Evolutionary conservation across 2,888 invertebrate genomes (phyloP).

Genomic region (Spilarctia lutea): DNA sequence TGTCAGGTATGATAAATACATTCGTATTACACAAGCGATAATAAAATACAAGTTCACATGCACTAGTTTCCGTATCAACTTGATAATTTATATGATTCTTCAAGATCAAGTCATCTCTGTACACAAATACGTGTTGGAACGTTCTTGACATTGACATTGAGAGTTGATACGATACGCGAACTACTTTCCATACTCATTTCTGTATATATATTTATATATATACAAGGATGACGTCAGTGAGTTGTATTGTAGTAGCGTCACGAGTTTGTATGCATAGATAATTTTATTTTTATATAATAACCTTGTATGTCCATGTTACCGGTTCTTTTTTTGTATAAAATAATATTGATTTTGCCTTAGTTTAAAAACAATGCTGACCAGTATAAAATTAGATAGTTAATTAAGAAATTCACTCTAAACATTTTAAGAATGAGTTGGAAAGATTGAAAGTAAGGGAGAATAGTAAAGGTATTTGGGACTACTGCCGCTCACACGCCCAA

Average conservation of each 20-base stretch:
- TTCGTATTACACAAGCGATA: slow-evolving; percentile 28
- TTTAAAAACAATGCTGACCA: too few species aligned
- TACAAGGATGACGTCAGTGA: slow-evolving; percentile 1
- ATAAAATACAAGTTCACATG: slow-evolving; percentile 15
- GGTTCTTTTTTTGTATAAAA: too few species aligned
- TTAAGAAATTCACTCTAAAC: too few species aligned
- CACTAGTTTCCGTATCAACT: slow-evolving; percentile 41
- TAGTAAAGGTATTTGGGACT: too few species aligned
- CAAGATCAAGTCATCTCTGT: slow-evolving; percentile 45
- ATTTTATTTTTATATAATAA: neutral
- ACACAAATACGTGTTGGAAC: slow-evolving; percentile 42
- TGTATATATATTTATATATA: neutral
- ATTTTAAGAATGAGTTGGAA: too few species aligned
- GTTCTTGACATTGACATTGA: slow-evolving; percentile 67
- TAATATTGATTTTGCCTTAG: too few species aligned
- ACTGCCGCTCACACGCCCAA: too few species aligned
- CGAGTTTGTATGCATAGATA: neutral
- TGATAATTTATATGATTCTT: slow-evolving; percentile 44
- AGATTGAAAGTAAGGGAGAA: too few species aligned
- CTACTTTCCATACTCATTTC: slow-evolving; percentile 38
- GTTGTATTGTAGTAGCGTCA: neutral
- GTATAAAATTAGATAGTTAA: too few species aligned
- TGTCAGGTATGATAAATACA: too few species aligned
- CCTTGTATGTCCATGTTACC: too few species aligned
- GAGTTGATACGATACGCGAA: slow-evolving; percentile 42